Base-by-base conservation (phyloP, 2,888 invertebrate species). In the Melinaea menophilus region DNA sequence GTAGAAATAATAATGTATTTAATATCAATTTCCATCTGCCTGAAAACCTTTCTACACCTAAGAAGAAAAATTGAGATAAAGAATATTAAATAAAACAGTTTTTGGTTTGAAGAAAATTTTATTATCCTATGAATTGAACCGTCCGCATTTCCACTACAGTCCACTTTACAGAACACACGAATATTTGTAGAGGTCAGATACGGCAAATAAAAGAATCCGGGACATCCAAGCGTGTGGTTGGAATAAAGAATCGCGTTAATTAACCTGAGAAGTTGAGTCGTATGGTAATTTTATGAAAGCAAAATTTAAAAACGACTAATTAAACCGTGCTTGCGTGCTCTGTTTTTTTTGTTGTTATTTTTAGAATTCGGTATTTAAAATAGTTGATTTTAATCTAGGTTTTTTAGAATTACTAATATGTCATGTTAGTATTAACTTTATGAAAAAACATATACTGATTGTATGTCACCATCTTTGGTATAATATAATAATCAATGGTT, bases 101-200 rank as follows among this genome's bases (percentile, higher is more conserved):
- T 75, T 73, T 72, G 76, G 74, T 80, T 79, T 81, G 79, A 80
- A 77, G 80, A 80, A 80, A 81, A 83, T 83, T 82, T 81, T 82
- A 83, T 83, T 84, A 83, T 83, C 82, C 82, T 79, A 79, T 76
- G 80, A 80, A 83, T 82, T 77, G 79, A 78, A 77, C 75, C 75
- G 56, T 56, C 59, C 62, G 55, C 51, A 34, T 65, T 79, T 82
- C 73, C 73, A 79, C 80, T 82, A 75, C 78, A 79, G 78, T 73
- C 78, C 79, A 82, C 74, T 78, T 76, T 72, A 74, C 76, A 77
- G 79, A 79, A 72, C 73, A 74, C 73, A 73, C 65, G 71, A 74
- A 75, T 78, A 75, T 81, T 79, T 78, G 77, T 70, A 68, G 73
- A 79, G 78, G 77, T 77, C 78, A 76, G 73, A 54, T 58, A 72